Conservation (phyloP, 2,797 vertebrate genomes). For the Clamator glandarius region DNA sequence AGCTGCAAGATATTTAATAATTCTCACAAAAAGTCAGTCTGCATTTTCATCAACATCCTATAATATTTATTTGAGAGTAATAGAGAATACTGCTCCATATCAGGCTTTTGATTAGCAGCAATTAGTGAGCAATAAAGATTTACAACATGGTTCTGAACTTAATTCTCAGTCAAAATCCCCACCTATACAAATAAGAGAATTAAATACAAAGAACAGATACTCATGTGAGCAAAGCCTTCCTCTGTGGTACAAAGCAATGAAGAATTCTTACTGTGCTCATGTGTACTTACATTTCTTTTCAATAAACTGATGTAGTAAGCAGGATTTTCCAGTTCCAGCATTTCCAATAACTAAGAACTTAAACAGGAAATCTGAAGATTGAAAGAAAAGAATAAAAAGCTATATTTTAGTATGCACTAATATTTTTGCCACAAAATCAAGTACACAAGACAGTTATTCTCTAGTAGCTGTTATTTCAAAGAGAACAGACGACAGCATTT, state of each 20-base stretch:
- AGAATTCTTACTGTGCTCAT: neutral
- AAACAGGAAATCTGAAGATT: conserved; percentile 81
- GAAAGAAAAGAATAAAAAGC: neutral
- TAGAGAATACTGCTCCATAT: neutral
- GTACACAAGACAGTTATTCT: neutral
- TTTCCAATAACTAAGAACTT: conserved; percentile 85
- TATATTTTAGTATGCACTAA: neutral
- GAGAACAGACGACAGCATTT: neutral
- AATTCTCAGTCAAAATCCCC: neutral
- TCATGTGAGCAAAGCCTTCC: neutral
- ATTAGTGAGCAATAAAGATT: neutral
- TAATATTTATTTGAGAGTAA: neutral
- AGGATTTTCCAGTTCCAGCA: conserved; percentile 83
- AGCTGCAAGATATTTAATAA: neutral
- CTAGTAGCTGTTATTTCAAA: neutral
- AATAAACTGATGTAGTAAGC: conserved; percentile 83
- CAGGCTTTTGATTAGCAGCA: neutral
- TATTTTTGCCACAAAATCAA: neutral
- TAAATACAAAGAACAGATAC: neutral
- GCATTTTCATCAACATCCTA: neutral
- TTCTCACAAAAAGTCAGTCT: neutral
- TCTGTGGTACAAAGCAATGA: neutral
- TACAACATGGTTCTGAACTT: neutral
- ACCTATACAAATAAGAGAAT: neutral
- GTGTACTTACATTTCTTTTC: conserved; percentile 83